A percentile compares a stretch with the other conserved stretches of the same genome.
These are phyloP conservation scores for Squalus acanthias DNA, from an alignment of 2,797 vertebrate species.

Conservation along the genomic window DNA sequence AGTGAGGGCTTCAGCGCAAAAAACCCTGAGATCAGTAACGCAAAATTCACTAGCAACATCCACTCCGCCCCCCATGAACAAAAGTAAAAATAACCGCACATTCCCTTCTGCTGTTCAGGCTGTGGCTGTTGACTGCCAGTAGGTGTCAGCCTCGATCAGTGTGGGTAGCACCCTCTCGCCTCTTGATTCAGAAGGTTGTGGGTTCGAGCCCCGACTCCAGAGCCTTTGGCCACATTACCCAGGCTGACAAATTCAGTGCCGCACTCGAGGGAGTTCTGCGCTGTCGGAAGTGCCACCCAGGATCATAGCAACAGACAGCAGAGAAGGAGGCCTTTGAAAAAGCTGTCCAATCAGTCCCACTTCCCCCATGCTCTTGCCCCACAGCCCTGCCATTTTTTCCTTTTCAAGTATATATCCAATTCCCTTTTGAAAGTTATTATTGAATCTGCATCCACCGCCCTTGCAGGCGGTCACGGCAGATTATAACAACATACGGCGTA, in stretches of 20 bases:
- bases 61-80: too few relatives aligned
- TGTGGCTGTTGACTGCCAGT: neutral
- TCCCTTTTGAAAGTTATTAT: neutral
- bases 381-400: neutral
- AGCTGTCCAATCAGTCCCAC: too few relatives aligned
- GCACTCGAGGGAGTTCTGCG: neutral
- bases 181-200: neutral
- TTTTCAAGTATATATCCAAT: neutral
- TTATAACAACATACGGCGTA: neutral
- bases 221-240: neutral
- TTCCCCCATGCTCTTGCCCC: neutral
- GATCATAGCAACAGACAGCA: neutral
- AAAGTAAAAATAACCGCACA: neutral
- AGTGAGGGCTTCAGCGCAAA: too few relatives aligned
- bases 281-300: neutral
- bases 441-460: neutral
- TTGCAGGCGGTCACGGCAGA: neutral
- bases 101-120: neutral
- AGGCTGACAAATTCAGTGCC: neutral
- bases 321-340: neutral
- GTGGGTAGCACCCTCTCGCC: neutral
- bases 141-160: neutral
- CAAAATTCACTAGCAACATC: neutral
- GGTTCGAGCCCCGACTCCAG: neutral
- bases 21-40: too few relatives aligned